Percentiles rank a stretch among this genome's conserved stretches.
Conservation (phyloP, 2,888 invertebrate genomes). For the Cheiracanthium punctorium region DNA sequence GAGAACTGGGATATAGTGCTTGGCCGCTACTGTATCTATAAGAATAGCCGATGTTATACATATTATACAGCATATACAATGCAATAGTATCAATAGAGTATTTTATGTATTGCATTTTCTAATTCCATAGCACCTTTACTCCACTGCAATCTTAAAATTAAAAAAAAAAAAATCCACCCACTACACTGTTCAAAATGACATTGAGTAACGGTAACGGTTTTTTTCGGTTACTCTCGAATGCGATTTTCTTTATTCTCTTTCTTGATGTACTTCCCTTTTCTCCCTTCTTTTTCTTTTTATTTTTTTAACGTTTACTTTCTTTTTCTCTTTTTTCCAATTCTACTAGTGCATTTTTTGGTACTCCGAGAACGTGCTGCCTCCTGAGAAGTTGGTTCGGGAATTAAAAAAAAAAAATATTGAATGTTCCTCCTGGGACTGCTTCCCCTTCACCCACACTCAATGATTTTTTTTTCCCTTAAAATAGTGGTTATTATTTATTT, state of each 20-base stretch:
- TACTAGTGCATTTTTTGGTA: not conserved
- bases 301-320: not conserved
- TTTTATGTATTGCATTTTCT: not conserved
- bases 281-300: too few relatives aligned
- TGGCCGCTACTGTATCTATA: too few relatives aligned
- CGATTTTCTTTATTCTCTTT: not conserved
- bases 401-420: conserved; percentile 18
- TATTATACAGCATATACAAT: too few relatives aligned
- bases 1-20: too few relatives aligned
- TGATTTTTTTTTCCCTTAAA: not conserved
- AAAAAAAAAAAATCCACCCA: too few relatives aligned
- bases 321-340: not conserved
- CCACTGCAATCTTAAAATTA: too few relatives aligned
- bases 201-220: conserved; percentile 29
- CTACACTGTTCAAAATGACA: conserved; percentile 8
- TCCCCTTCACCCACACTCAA: not conserved
- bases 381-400: not conserved
- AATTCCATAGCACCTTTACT: not conserved
- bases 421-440: not conserved
- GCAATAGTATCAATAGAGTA: too few relatives aligned
- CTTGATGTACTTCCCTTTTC: not conserved
- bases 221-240: conserved; percentile 2
- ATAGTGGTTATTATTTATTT: not conserved
- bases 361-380: not conserved
- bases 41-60: too few relatives aligned